Percentiles rank a stretch among this genome's conserved stretches.
phyloP scores from a whole-genome alignment of 2,113 vertebrate genomes.

The Elephas maximus region DNA sequence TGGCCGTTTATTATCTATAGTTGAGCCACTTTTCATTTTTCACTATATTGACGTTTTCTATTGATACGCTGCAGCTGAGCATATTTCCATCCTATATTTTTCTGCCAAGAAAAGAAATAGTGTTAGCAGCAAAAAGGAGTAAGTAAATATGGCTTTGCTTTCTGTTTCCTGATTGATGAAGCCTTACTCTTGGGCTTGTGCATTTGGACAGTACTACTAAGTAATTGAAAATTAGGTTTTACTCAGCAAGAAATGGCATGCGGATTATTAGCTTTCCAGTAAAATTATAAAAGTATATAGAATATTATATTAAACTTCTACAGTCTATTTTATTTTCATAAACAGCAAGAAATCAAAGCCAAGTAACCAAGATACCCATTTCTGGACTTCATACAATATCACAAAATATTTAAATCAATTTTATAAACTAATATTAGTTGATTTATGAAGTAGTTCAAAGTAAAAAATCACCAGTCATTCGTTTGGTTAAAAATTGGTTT shows the following conservation, averaged over 20 bases:
- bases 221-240: not conserved
- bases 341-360: not conserved
- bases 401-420: not conserved
- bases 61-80: slow-evolving; percentile 29
- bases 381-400: not conserved
- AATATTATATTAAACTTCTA: not conserved
- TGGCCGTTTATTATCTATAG: slow-evolving; percentile 34
- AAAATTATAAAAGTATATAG: not conserved
- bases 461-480: not conserved
- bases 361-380: not conserved
- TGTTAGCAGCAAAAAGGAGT: not conserved
- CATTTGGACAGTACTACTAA: not conserved
- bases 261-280: not conserved
- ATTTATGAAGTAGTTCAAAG: slow-evolving; percentile 37
- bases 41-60: slow-evolving; percentile 65
- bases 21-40: slow-evolving; percentile 65
- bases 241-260: not conserved
- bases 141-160: not conserved
- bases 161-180: not conserved
- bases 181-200: not conserved
- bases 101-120: slow-evolving; percentile 57
- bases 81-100: slow-evolving; percentile 57
- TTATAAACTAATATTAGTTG: not conserved
- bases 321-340: not conserved
- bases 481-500: not conserved